These are phyloP conservation scores for Folsomia manolachei DNA, from an alignment of 2,888 invertebrate species.

Conservation along the genomic window DNA sequence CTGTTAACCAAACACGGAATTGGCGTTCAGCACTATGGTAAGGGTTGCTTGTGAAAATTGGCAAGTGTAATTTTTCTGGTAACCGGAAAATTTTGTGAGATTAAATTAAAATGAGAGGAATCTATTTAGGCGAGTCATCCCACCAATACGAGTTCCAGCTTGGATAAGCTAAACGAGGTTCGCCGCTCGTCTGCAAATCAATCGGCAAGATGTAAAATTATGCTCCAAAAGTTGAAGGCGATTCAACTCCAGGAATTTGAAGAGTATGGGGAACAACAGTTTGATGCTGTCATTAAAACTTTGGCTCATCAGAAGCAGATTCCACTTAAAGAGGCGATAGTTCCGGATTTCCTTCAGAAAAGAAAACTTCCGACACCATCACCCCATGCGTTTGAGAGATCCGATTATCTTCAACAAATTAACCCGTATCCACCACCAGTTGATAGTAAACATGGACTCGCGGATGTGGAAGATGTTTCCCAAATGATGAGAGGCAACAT, in stretches of 20 bases:
- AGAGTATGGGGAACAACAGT: conserved; percentile 10
- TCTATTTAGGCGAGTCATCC: too few relatives aligned
- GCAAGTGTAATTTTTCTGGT: too few relatives aligned
- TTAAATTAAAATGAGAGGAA: too few relatives aligned
- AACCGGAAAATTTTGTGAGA: too few relatives aligned
- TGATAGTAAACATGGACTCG: neutral
- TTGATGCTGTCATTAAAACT: neutral
- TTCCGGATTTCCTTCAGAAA: neutral
- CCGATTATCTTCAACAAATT: neutral
- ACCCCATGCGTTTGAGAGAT: neutral
- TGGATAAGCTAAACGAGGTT: neutral
- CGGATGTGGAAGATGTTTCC: neutral
- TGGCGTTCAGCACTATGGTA: too few relatives aligned
- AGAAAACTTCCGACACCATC: neutral
- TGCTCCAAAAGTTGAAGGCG: conserved; percentile 1
- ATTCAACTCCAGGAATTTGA: conserved; percentile 1
- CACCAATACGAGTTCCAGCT: neutral
- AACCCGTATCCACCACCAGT: neutral
- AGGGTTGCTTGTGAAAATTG: too few relatives aligned
- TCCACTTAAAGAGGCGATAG: neutral
- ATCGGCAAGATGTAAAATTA: neutral
- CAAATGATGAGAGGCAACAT: neutral
- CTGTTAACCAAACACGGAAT: too few relatives aligned
- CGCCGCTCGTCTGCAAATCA: neutral
- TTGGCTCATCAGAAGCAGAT: neutral